phyloP scores from a whole-genome alignment of 2,797 vertebrate species.

The Melanotaenia boesemani region DNA sequence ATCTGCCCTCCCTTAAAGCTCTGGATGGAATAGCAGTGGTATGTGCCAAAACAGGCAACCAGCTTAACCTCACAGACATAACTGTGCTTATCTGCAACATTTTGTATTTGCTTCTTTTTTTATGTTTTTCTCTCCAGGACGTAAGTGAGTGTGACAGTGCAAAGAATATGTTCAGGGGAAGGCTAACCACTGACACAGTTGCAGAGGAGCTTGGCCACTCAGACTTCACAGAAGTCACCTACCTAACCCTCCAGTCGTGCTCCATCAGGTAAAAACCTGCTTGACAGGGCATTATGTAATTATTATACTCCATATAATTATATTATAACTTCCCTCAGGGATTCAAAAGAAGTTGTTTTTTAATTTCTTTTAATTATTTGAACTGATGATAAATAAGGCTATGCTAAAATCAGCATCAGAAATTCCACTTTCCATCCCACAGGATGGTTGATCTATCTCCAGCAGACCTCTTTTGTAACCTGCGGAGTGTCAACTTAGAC shows the following conservation, averaged over 20 bases:
- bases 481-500: conserved; percentile 85
- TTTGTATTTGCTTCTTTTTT: conserved; percentile 5
- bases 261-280: conserved; percentile 83
- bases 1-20: conserved; percentile 88
- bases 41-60: conserved; percentile 40
- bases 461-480: conserved; percentile 82
- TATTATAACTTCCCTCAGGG: too few species aligned
- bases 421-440: background rate
- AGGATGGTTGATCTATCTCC: conserved; percentile 86
- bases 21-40: conserved; percentile 89
- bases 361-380: background rate
- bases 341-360: background rate
- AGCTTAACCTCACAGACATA: background rate
- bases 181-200: conserved; percentile 89
- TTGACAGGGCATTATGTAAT: background rate
- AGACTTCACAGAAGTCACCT: conserved; percentile 84
- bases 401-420: background rate
- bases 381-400: background rate
- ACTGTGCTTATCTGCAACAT: background rate
- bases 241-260: conserved; percentile 85
- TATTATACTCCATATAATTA: background rate
- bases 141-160: conserved; percentile 85
- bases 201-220: conserved; percentile 89
- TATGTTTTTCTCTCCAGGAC: conserved; percentile 78
- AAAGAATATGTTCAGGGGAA: conserved; percentile 88